These are phyloP conservation scores for Pseudoips prasinana DNA, from an alignment of 2,888 invertebrate species.

Conservation along the genomic window DNA sequence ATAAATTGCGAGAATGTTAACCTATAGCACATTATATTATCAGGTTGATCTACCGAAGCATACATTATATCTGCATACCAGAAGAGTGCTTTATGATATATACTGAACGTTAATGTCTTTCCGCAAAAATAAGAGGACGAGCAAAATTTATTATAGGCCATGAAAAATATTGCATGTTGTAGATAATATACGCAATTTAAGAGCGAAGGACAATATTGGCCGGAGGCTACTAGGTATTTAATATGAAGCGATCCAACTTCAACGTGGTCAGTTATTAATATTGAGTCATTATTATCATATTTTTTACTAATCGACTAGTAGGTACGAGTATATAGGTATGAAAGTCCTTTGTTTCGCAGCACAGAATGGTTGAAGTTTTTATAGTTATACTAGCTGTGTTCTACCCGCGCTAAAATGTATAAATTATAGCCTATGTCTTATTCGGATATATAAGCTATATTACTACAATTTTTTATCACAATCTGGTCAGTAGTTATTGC, in stretches of 20 bases:
- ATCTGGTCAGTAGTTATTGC: too few species aligned
- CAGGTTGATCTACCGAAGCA: too few species aligned
- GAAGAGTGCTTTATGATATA: constrained; percentile 20
- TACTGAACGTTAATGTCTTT: constrained; percentile 26
- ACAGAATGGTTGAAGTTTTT: too few species aligned
- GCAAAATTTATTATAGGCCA: constrained; percentile 56
- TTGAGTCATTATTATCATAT: constrained; percentile 7
- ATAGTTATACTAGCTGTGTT: too few species aligned
- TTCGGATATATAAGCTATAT: too few species aligned
- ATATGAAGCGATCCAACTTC: constrained; percentile 32
- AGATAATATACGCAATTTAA: constrained; percentile 48
- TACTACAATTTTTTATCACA: too few species aligned
- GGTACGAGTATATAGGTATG: constrained; percentile 6
- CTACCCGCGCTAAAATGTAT: too few species aligned
- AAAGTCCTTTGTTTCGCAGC: too few species aligned
- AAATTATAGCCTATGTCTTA: too few species aligned
- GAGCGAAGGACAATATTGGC: constrained; percentile 58
- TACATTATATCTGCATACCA: constrained; percentile 12
- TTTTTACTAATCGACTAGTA: background rate
- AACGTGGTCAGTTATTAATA: constrained; percentile 15
- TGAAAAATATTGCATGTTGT: constrained; percentile 63
- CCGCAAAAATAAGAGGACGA: constrained; percentile 35
- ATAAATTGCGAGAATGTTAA: too few species aligned
- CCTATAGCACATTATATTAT: too few species aligned
- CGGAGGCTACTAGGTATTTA: constrained; percentile 55